Percentiles rank a stretch among this genome's conserved stretches.
Conservation (phyloP, 2,888 invertebrate species). For the Nesidiocoris tenuis region DNA sequence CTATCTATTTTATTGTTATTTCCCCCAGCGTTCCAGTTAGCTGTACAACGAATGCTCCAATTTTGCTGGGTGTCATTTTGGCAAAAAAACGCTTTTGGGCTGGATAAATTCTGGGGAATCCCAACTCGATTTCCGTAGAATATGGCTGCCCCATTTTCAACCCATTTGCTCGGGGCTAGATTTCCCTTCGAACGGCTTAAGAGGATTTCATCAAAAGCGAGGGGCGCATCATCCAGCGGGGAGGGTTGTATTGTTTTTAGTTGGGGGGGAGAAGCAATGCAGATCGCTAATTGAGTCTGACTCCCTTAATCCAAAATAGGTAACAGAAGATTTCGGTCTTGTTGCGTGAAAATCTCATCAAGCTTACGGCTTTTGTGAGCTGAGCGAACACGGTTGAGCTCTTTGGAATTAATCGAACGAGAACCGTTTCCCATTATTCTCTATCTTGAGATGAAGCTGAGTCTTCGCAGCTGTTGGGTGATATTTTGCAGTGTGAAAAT, state of each 20-base stretch:
- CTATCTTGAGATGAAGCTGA: background rate
- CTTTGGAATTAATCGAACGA: slow-evolving; percentile 1
- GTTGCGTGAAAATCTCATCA: slow-evolving; percentile 33
- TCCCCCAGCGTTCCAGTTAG: no score
- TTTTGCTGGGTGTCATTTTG: no score
- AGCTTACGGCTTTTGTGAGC: background rate
- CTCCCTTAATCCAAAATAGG: slow-evolving; percentile 28
- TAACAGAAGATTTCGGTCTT: slow-evolving; percentile 20
- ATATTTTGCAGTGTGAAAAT: no score
- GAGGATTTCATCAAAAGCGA: slow-evolving; percentile 1
- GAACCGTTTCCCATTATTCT: background rate
- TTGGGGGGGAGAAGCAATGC: background rate
- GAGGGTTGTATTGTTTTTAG: background rate
- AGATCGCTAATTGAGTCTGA: slow-evolving; percentile 27
- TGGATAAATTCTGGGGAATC: no score
- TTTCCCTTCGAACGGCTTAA: slow-evolving; percentile 2
- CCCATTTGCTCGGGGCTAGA: background rate
- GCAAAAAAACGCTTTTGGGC: no score
- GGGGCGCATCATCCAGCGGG: background rate
- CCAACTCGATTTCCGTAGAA: background rate
- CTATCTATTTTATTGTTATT: no score
- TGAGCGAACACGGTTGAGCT: slow-evolving; percentile 13
- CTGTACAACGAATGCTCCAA: no score
- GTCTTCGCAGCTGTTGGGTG: background rate
- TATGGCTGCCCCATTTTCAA: background rate